These are phyloP conservation scores for Acestrorhynchus altus DNA, from an alignment of 2,797 vertebrate genomes.

Conservation along the genomic window DNA sequence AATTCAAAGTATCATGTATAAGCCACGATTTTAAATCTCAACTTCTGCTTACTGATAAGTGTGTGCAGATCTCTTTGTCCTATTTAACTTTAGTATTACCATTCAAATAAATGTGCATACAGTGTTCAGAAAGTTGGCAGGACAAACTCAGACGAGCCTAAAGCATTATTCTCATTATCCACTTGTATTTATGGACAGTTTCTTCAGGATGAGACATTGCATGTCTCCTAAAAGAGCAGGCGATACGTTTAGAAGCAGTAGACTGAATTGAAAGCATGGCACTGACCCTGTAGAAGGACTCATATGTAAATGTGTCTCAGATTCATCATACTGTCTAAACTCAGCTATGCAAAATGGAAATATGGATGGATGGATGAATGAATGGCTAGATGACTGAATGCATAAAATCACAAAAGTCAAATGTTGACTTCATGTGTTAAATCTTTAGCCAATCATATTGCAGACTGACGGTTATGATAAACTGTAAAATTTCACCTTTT, in stretches of 20 bases:
- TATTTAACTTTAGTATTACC: background rate
- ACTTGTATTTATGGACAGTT: background rate
- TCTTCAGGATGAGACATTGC: background rate
- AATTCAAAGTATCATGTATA: too few relatives aligned
- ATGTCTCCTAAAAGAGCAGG: background rate
- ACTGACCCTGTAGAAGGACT: background rate
- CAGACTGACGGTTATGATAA: too few relatives aligned
- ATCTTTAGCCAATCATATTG: too few relatives aligned
- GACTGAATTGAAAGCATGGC: background rate
- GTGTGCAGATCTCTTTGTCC: background rate
- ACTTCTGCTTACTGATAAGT: background rate
- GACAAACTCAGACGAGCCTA: background rate
- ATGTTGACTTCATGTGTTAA: too few relatives aligned
- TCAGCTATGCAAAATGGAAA: too few relatives aligned
- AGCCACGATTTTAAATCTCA: too few relatives aligned
- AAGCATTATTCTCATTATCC: constrained; percentile 33
- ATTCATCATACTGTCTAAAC: background rate
- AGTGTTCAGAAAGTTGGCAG: background rate
- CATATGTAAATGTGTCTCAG: background rate
- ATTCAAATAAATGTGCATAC: background rate
- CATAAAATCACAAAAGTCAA: too few relatives aligned
- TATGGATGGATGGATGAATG: background rate
- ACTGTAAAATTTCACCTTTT: too few relatives aligned
- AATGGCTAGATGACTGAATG: too few relatives aligned
- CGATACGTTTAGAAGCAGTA: background rate